Evolutionary conservation across 2,797 vertebrate species (phyloP), one percentile per base, ranked within the genome.

Genomic region (Hemitrygon akajei): DNA sequence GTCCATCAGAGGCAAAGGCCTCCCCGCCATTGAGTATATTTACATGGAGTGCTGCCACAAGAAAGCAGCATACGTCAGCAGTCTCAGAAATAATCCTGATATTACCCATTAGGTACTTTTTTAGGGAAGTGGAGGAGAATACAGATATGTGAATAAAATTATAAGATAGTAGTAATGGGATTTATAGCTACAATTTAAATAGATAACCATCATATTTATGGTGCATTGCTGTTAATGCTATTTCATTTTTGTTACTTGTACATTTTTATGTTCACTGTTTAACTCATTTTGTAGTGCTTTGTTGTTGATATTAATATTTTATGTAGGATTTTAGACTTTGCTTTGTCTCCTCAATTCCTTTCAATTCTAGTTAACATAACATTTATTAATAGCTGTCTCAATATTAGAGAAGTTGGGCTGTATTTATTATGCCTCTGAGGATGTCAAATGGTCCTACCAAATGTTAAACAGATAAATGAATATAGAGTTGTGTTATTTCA

Each of bases 171-270:
- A 0, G 11, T 22, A 58, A 69, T 69, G 20, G 37, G 7, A 34
- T 91, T 69, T 91, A n/a, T 37, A 37, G n/a, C 9, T 37, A 69
- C 63, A 69, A 69, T n/a, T 60, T 86, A 86, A 86, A 87, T 91
- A n/a, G 18, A 37, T 89, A 66, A 69, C 60, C 63, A 89, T 14
- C 10, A 56, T 30, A 60, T 86, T 56, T 86, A 16, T 30, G 60
- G 86, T 34, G 34, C 60, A 20, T 37, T 60, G 60, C 60, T 66
- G n/a, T 30, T 58, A n/a, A 12, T 86, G 84, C 87, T 10, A 66
- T 69, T 69, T 58, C 47, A 82, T 22, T 58, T 63, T 18, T 87
- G 30, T 87, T 63, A 56, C 16, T 30, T 16, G 16, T 87, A 20
- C 6, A 56, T 56, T 27, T 82, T 82, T 69, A 37, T 37, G n/a